Base-by-base conservation (phyloP, 1,140 invertebrate genomes). In the Macrosteles quadrilineatus region DNA sequence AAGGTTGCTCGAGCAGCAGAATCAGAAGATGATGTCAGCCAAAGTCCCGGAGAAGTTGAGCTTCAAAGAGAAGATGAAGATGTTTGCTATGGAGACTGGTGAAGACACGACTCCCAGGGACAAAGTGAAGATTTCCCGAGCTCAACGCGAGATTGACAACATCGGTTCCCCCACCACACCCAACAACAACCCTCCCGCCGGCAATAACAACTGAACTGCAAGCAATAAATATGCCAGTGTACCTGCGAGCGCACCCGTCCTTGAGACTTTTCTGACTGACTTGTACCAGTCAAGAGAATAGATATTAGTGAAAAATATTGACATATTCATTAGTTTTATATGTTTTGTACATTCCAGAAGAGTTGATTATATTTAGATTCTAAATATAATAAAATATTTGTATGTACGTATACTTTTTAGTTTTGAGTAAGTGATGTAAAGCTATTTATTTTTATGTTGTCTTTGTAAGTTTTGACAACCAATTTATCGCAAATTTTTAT, bases 1-100 rank as follows among this genome's bases (percentile, higher is more conserved):
- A 66, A 87, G 93, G 23, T 79, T 96, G 67, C 91, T 91, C 0
- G 92, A 94, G 79, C 85, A 87, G 47, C 89, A 92, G 76, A 89
- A 90, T 57, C 86, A 88, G 73, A 85, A 90, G 71, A 84, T 89
- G 70, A 85, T 87, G 74, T 75, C 85, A 81, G 84, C 87, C 81
- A 78, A 83, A 76, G 78, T 82, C 68, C 94, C 94, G 0, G 94
- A 96, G 78, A 95, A 96, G 76, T 82, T 97, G 11, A 92, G 91
- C 64, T 97, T 97, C 78, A 94, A 95, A 79, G 95, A 97, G 79
- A 97, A 97, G 81, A 97, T 97, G 94, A 95, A 96, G 81, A 96
- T 97, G 93, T 97, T 97, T 83, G 95, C 94, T 14, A 90, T 95
- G 83, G 94, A 96, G 82, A 92, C 92, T 0, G 94, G 94, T 27